Evolutionary conservation across 2,113 vertebrate species (phyloP).

Genomic region (Trichomycterus rosablanca): DNA sequence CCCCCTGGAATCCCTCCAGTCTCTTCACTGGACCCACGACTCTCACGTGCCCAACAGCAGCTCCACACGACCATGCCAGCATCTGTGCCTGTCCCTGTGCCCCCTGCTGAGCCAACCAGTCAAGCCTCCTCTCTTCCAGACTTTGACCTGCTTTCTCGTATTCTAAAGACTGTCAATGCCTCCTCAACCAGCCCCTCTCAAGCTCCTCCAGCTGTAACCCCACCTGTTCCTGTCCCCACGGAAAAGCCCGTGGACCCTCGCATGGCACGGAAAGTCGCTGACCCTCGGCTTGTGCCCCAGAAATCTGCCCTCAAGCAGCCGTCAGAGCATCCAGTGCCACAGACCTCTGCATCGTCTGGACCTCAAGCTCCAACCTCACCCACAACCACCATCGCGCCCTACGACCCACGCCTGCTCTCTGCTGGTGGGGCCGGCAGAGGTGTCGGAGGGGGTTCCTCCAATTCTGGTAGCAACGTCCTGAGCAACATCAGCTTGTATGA

Average conservation of each 20-base stretch:
- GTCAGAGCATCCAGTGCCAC: constrained; percentile 38
- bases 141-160: constrained; percentile 85
- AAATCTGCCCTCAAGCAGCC: constrained; percentile 65
- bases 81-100: constrained; percentile 36
- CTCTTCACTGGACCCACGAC: constrained; percentile 68
- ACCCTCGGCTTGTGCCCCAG: constrained; percentile 77
- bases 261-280: constrained; percentile 67
- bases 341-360: constrained; percentile 44
- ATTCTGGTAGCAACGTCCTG: constrained; percentile 77
- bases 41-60: constrained; percentile 66
- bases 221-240: constrained; percentile 33
- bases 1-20: constrained; percentile 77
- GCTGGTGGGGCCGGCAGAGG: constrained; percentile 67
- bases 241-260: constrained; percentile 86
- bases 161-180: constrained; percentile 82
- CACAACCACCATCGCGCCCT: constrained; percentile 74
- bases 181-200: constrained; percentile 53
- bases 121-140: constrained; percentile 71
- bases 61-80: constrained; percentile 45
- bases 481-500: constrained; percentile 89
- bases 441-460: constrained; percentile 52
- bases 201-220: constrained; percentile 32
- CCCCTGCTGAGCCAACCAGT: constrained; percentile 35
- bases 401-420: constrained; percentile 80
- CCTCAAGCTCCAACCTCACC: constrained; percentile 39